Conservation (phyloP, 1,140 invertebrate species). For the Rhopalosiphum maidis region DNA sequence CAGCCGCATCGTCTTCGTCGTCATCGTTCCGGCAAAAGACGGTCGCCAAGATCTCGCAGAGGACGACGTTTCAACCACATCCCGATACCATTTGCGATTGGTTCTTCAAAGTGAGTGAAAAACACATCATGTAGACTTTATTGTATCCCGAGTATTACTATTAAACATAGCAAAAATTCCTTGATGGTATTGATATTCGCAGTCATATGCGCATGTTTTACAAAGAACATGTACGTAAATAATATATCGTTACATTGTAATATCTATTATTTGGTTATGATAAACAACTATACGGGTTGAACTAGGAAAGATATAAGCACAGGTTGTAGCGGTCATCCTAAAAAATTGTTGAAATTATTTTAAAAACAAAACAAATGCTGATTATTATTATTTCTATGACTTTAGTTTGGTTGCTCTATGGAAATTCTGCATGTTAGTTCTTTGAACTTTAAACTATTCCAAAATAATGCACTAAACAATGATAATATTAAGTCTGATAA, state of each 20-base stretch:
- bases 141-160: neutral
- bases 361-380: neutral
- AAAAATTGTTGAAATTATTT: neutral
- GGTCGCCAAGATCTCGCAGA: neutral
- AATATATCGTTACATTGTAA: neutral
- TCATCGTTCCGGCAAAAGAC: neutral
- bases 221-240: too few species aligned
- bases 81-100: slow-evolving; percentile 46
- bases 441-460: neutral
- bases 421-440: too few species aligned
- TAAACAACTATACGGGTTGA: too few species aligned
- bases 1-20: neutral
- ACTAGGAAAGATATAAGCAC: too few species aligned
- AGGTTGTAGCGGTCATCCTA: neutral
- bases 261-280: neutral
- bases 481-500: neutral
- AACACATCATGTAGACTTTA: neutral
- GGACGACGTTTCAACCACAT: slow-evolving; percentile 41
- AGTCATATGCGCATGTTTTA: neutral
- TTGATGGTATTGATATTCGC: neutral
- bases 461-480: neutral
- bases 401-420: neutral
- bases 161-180: neutral
- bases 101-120: slow-evolving; percentile 47
- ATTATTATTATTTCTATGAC: neutral